Evolutionary conservation across 2,888 invertebrate species (phyloP).

Genomic region (Listrodromus nycthemerus): DNA sequence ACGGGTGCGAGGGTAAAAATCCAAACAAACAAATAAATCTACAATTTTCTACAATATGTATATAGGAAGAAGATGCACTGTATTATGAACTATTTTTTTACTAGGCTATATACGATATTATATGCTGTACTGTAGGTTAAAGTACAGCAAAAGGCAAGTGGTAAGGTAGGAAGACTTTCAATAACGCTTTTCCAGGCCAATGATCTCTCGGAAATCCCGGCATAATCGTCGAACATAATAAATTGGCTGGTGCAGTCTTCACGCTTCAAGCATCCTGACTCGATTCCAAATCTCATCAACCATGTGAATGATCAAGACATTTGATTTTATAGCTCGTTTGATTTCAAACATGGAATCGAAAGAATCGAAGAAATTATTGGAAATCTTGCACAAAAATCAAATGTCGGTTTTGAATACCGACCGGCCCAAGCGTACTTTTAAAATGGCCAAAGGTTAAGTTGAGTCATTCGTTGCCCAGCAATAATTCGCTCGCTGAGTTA

Average conservation of each 20-base stretch:
- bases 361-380: neutral
- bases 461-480: too few relatives aligned
- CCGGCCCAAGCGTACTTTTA: neutral
- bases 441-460: neutral
- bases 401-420: neutral
- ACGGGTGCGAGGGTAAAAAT: too few relatives aligned
- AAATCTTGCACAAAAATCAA: neutral
- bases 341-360: constrained; percentile 18
- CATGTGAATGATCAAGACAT: constrained; percentile 35
- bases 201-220: constrained; percentile 24
- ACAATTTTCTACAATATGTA: too few relatives aligned
- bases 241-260: constrained; percentile 48
- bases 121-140: neutral
- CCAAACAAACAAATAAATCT: too few relatives aligned
- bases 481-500: neutral
- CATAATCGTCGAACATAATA: constrained; percentile 29
- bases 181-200: constrained; percentile 53
- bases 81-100: neutral
- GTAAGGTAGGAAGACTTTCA: constrained; percentile 1
- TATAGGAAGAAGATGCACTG: too few relatives aligned
- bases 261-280: constrained; percentile 47
- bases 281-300: constrained; percentile 49
- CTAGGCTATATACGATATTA: neutral
- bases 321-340: constrained; percentile 37
- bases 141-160: neutral